A percentile compares a stretch with the other conserved stretches of the same genome.
Conservation (phyloP, 2,888 invertebrate genomes). For the Pteria penguin region DNA sequence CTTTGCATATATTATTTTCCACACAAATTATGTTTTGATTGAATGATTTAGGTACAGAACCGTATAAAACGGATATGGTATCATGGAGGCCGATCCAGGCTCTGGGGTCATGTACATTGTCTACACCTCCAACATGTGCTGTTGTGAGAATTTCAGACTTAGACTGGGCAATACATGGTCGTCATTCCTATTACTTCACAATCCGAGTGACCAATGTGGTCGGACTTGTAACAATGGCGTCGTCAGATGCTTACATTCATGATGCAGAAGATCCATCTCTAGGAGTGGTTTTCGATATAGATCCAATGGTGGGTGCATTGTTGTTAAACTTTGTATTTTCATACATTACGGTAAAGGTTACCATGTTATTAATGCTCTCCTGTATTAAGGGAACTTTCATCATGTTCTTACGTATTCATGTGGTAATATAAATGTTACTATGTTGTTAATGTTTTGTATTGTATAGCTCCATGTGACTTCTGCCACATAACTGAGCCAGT, state of each 20-base stretch:
- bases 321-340: too few relatives aligned
- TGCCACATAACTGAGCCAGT: too few relatives aligned
- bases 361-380: too few relatives aligned
- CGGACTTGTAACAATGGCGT: conserved; percentile 25
- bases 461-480: too few relatives aligned
- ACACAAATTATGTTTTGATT: too few relatives aligned
- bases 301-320: conserved; percentile 2
- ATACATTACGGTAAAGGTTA: too few relatives aligned
- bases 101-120: conserved; percentile 22
- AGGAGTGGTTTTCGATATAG: conserved; percentile 48
- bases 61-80: conserved; percentile 6
- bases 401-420: too few relatives aligned
- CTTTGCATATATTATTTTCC: too few relatives aligned
- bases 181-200: conserved; percentile 44
- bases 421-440: too few relatives aligned
- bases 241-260: conserved; percentile 44
- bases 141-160: conserved; percentile 23
- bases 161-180: conserved; percentile 47
- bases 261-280: conserved; percentile 38
- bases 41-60: conserved; percentile 10
- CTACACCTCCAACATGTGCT: conserved; percentile 32
- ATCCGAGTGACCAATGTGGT: conserved; percentile 46
- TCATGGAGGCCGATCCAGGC: not conserved
- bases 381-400: too few relatives aligned
- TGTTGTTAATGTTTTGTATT: too few relatives aligned